Conservation (phyloP, 2,888 invertebrate genomes). For the Torymus aiolomorphi region DNA sequence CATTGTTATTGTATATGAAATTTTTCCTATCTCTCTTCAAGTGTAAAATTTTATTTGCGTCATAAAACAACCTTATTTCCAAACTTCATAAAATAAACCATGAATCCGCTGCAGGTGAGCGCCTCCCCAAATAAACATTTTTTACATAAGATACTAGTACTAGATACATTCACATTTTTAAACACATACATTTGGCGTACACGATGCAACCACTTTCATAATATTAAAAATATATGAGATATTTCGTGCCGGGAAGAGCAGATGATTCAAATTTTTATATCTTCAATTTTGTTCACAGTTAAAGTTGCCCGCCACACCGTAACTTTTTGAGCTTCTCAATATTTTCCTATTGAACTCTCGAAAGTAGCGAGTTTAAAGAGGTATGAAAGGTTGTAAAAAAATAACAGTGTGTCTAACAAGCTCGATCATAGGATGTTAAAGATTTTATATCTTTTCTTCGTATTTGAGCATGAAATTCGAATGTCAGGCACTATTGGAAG, state of each 20-base stretch:
- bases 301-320: conserved; percentile 17
- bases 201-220: not conserved
- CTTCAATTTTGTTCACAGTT: conserved; percentile 22
- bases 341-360: conserved; percentile 24
- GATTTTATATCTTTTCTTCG: conserved; percentile 8
- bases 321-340: conserved; percentile 9
- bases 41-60: not conserved
- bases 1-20: no score
- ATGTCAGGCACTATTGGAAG: not conserved
- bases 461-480: not conserved
- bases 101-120: no score
- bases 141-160: no score
- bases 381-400: not conserved
- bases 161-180: not conserved
- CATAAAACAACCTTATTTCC: not conserved
- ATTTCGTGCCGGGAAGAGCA: conserved; percentile 4
- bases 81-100: not conserved
- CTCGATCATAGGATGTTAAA: conserved; percentile 25
- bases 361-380: conserved; percentile 3
- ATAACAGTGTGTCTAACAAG: conserved; percentile 11
- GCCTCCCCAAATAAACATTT: no score
- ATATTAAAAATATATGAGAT: not conserved
- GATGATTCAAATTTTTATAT: conserved; percentile 21
- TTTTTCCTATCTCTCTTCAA: not conserved
- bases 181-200: not conserved